Conservation (phyloP, 2,888 invertebrate species). For the Apoda limacodes region DNA sequence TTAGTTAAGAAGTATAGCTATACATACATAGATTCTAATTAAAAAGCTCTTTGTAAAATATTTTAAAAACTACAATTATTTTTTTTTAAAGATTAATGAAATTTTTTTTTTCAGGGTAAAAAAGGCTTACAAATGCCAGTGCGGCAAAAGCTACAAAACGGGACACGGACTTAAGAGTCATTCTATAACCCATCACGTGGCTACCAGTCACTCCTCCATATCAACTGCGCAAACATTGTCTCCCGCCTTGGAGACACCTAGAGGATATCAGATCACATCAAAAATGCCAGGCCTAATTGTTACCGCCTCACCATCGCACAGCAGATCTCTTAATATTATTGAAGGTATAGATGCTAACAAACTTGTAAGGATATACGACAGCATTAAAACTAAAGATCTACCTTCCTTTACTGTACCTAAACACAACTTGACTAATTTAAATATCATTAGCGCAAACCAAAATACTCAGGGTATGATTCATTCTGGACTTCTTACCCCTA, state of each 20-base stretch:
- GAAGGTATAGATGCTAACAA: slow-evolving; percentile 43
- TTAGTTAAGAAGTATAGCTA: no score
- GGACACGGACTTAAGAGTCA: slow-evolving; percentile 83
- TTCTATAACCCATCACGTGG: slow-evolving; percentile 51
- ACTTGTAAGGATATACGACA: slow-evolving; percentile 55
- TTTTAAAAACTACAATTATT: background rate
- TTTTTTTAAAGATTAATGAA: slow-evolving; percentile 1
- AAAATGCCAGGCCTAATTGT: slow-evolving; percentile 48
- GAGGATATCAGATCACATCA: slow-evolving; percentile 19
- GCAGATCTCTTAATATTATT: slow-evolving; percentile 30
- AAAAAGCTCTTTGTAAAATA: background rate
- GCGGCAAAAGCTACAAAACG: slow-evolving; percentile 89
- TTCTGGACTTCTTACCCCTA: slow-evolving; percentile 60
- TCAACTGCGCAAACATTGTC: no score
- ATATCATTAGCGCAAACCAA: slow-evolving; percentile 32
- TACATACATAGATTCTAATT: no score
- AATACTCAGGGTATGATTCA: slow-evolving; percentile 24
- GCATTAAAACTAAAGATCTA: slow-evolving; percentile 45
- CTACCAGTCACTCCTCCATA: slow-evolving; percentile 22
- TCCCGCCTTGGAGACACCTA: slow-evolving; percentile 21
- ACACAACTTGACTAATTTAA: slow-evolving; percentile 40
- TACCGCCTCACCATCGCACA: slow-evolving; percentile 45
- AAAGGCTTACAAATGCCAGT: slow-evolving; percentile 85
- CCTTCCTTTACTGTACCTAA: slow-evolving; percentile 53
- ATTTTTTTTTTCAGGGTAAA: slow-evolving; percentile 70